A percentile compares a stretch with the other conserved stretches of the same genome.
Conservation (phyloP, 2,888 invertebrate genomes). For the Drosophila maculinotata region DNA sequence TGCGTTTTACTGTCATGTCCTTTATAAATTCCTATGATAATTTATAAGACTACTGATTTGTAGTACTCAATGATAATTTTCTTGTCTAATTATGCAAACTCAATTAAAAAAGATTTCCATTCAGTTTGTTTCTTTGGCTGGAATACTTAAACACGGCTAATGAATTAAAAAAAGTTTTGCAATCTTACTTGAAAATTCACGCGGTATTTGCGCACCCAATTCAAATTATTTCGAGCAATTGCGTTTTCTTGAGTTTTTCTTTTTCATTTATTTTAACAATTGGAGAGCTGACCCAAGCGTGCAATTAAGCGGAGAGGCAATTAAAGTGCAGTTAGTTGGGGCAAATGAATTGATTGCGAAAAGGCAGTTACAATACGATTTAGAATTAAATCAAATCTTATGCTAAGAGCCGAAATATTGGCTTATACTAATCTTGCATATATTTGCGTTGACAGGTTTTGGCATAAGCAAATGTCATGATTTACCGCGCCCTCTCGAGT, state of each 20-base stretch:
- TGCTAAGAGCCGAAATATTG: conserved; percentile 33
- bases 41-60: background rate
- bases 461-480: conserved; percentile 69
- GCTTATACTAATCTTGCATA: conserved; percentile 37
- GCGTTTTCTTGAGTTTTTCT: conserved; percentile 47
- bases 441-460: conserved; percentile 26
- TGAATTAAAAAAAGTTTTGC: conserved; percentile 41
- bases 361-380: background rate
- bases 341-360: conserved; percentile 22
- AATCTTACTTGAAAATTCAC: conserved; percentile 61
- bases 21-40: background rate
- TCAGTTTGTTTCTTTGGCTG: conserved; percentile 33
- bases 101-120: conserved; percentile 67
- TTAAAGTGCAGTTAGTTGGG: conserved; percentile 55
- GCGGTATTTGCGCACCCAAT: conserved; percentile 72
- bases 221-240: conserved; percentile 79
- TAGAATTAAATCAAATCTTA: conserved; percentile 9
- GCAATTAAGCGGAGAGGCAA: conserved; percentile 63
- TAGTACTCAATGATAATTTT: conserved; percentile 57
- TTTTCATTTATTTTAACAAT: conserved; percentile 11
- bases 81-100: conserved; percentile 75
- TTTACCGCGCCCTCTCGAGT: conserved; percentile 30
- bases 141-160: conserved; percentile 35
- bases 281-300: conserved; percentile 25
- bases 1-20: background rate